These are phyloP conservation scores for Xiphias gladius DNA, from an alignment of 2,113 vertebrate genomes.

Conservation along the genomic window DNA sequence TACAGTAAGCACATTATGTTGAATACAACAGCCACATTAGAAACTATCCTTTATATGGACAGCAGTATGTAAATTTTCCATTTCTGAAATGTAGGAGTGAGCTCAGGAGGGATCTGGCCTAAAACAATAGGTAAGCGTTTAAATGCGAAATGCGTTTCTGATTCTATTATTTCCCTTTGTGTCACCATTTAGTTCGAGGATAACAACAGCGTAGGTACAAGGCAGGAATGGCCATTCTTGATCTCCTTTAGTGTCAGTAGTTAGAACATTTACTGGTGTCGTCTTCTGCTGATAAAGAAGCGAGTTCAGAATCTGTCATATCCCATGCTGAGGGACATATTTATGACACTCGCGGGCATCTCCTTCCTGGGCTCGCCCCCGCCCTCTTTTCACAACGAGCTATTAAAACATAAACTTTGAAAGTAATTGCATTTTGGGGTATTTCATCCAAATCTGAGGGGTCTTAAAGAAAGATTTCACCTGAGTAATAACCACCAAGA, in stretches of 20 bases:
- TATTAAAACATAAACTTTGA: slow-evolving; percentile 80
- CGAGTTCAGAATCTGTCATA: slow-evolving; percentile 34
- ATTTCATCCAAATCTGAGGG: slow-evolving; percentile 67
- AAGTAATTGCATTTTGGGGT: slow-evolving; percentile 77
- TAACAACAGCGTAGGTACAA: background rate
- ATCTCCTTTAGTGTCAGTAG: slow-evolving; percentile 10
- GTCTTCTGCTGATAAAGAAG: slow-evolving; percentile 57
- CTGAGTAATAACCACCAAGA: slow-evolving; percentile 75
- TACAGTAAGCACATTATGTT: no score
- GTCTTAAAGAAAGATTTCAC: slow-evolving; percentile 70
- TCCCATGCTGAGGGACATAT: slow-evolving; percentile 71
- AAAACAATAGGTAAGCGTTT: background rate
- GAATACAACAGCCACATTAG: no score
- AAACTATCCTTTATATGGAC: no score
- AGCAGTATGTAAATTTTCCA: background rate
- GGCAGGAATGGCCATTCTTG: background rate
- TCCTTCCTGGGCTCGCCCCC: slow-evolving; percentile 64
- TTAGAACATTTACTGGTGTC: slow-evolving; percentile 14
- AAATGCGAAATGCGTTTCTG: background rate
- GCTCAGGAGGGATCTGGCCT: background rate
- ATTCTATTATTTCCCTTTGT: background rate
- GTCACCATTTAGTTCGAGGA: background rate
- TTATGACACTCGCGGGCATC: slow-evolving; percentile 55
- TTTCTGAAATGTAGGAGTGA: background rate
- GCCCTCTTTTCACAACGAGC: slow-evolving; percentile 64